These are phyloP conservation scores for Leptobrachium leishanense DNA, from an alignment of 2,113 vertebrate species.

Conservation along the genomic window DNA sequence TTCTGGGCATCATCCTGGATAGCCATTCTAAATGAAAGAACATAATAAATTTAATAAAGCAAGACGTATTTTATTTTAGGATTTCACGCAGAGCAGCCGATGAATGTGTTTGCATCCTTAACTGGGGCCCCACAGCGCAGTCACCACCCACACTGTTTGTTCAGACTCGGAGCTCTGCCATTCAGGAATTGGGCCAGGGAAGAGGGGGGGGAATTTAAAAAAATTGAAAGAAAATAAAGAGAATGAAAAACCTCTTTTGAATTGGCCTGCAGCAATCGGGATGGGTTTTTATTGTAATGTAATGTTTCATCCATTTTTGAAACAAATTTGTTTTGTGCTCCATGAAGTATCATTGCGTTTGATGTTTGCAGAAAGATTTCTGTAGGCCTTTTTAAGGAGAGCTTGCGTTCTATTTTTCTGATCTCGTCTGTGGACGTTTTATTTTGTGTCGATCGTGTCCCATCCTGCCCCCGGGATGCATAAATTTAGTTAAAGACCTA, in stretches of 20 bases:
- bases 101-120: constrained; percentile 76
- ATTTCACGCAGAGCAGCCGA: constrained; percentile 72
- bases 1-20: not conserved
- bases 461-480: constrained; percentile 6
- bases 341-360: constrained; percentile 1
- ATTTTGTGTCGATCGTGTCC: not conserved
- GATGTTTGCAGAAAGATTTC: constrained; percentile 7
- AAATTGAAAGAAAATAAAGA: constrained; percentile 24
- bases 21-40: not conserved
- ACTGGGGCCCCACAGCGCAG: constrained; percentile 75
- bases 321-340: not conserved
- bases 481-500: not conserved
- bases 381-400: not conserved
- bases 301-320: constrained; percentile 18
- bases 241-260: constrained; percentile 25
- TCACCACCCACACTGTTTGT: constrained; percentile 87
- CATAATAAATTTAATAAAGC: not conserved
- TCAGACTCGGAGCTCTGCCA: constrained; percentile 79
- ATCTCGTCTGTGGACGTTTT: constrained; percentile 4
- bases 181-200: constrained; percentile 76
- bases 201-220: constrained; percentile 45
- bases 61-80: constrained; percentile 47
- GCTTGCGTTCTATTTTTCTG: not conserved
- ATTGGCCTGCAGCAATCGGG: constrained; percentile 9
- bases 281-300: constrained; percentile 27